Evolutionary conservation across 2,113 vertebrate genomes (phyloP), one percentile per base, ranked within the genome.

Genomic region (Australoheros scitulus): DNA sequence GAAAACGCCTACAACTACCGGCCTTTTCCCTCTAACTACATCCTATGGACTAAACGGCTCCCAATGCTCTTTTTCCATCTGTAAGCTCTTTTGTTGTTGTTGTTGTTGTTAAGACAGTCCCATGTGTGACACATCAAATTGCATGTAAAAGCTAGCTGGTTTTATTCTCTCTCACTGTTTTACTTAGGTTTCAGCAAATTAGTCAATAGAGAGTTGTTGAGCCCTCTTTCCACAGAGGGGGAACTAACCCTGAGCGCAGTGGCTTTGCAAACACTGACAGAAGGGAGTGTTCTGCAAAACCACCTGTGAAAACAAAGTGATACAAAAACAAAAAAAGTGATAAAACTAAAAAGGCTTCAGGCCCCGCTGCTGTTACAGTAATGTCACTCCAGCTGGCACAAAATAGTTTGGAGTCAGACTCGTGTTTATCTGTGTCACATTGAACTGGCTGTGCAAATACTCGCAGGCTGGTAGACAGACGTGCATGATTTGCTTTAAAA

Each of bases 271-370:
- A 89, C 82, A 92, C 32, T 82, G 72, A 61, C 81, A 36, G 17
- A 58, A 22, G 24, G 58, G 20, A 17, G 18, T 32, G 86, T 26
- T 65, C 55, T 80, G 64, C 84, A 72, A 81, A 83, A 87, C 22
- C 88, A 93, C 88, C 88, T 94, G 92, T 92, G 77, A 93, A 94
- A 91, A 94, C 89, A 93, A 86, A 80, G 61, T 72, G 68, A 81
- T 55, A 7, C 36, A 17, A 63, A 11, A n/a, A 5, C 7, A 47
- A 22, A 61, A 47, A 59, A 26, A 43, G 18, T 74, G 81, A 81
- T 57, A 41, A 76, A 34, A 38, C 50, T 85, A 13, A 57, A 64
- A 68, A 80, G 29, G 17, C 79, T 79, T 64, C 41, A 58, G 20
- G 22, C 2, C 38, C 7, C 10, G 65, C 60, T 59, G 52, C 26